Conservation (phyloP, 2,797 vertebrate species). For the Phalanger gymnotis region DNA sequence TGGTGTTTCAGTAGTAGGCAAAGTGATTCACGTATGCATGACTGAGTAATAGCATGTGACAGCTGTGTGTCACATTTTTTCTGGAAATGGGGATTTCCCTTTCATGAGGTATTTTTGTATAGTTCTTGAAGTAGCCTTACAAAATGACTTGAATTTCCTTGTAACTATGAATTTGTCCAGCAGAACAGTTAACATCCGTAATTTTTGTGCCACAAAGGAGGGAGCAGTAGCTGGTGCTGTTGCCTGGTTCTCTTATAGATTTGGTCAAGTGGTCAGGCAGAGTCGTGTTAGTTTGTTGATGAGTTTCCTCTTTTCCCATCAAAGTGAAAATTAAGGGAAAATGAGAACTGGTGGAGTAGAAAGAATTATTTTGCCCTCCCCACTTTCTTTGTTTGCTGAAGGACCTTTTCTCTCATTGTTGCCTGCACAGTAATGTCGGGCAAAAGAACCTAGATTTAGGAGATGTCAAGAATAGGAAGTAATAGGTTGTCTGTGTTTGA, state of each 20-base stretch:
- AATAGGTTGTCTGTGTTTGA: neutral
- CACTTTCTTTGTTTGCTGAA: neutral
- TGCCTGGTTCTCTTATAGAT: slow-evolving; percentile 52
- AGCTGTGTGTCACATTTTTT: slow-evolving; percentile 49
- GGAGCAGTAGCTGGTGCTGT: neutral
- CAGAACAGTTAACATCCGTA: neutral
- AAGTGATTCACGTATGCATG: slow-evolving; percentile 40
- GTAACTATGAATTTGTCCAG: neutral
- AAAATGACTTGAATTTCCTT: slow-evolving; percentile 28
- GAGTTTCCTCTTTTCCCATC: neutral
- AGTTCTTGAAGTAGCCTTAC: slow-evolving; percentile 36
- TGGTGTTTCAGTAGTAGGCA: slow-evolving; percentile 45
- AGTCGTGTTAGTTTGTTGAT: neutral
- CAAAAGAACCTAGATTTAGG: neutral
- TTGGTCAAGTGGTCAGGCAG: slow-evolving; percentile 11
- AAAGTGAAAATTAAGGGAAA: neutral
- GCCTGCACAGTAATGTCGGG: neutral
- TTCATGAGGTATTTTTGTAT: neutral
- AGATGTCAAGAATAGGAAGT: neutral
- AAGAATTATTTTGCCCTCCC: neutral
- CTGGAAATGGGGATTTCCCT: slow-evolving; percentile 30
- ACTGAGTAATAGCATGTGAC: slow-evolving; percentile 38
- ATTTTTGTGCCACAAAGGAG: neutral
- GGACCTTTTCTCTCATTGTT: neutral
- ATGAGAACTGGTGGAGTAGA: neutral